phyloP scores from a whole-genome alignment of 1,140 invertebrate species.

The Polypedilum vanderplanki region DNA sequence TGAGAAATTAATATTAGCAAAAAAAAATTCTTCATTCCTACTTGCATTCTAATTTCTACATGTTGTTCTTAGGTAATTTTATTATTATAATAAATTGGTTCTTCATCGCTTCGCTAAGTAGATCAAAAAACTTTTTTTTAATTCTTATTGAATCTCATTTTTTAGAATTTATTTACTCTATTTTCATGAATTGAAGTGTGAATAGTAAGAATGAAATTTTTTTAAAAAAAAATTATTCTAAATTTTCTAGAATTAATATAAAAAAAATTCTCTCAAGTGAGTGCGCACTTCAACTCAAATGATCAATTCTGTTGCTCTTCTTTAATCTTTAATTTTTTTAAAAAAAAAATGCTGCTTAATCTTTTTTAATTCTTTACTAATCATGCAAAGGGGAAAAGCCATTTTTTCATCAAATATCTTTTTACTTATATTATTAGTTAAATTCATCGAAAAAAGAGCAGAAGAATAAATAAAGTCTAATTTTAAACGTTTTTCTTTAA shows the following conservation, averaged over 20 bases:
- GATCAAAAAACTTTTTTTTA: slow-evolving; percentile 19
- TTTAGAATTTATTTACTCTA: slow-evolving; percentile 14
- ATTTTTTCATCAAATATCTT: too few species aligned
- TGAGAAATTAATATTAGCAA: neutral
- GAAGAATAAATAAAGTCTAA: neutral
- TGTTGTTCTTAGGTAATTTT: neutral
- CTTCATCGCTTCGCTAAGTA: slow-evolving; percentile 10
- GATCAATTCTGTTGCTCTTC: too few species aligned
- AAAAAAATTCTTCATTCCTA: neutral
- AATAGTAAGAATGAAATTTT: too few species aligned
- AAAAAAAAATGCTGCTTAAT: too few species aligned
- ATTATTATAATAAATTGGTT: slow-evolving; percentile 5
- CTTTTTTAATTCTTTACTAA: too few species aligned
- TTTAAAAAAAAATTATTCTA: too few species aligned
- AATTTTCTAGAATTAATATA: too few species aligned
- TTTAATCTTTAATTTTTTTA: too few species aligned
- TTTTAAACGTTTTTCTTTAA: neutral
- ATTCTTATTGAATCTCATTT: neutral
- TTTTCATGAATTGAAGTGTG: neutral
- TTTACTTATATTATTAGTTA: neutral
- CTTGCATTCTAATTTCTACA: neutral
- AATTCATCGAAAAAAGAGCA: neutral
- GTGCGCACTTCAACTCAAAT: too few species aligned
- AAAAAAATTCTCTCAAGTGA: too few species aligned
- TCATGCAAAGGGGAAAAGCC: too few species aligned